Percentiles rank a stretch among this genome's conserved stretches.
phyloP scores from a whole-genome alignment of 2,113 vertebrate species.

The Istiophorus platypterus region DNA sequence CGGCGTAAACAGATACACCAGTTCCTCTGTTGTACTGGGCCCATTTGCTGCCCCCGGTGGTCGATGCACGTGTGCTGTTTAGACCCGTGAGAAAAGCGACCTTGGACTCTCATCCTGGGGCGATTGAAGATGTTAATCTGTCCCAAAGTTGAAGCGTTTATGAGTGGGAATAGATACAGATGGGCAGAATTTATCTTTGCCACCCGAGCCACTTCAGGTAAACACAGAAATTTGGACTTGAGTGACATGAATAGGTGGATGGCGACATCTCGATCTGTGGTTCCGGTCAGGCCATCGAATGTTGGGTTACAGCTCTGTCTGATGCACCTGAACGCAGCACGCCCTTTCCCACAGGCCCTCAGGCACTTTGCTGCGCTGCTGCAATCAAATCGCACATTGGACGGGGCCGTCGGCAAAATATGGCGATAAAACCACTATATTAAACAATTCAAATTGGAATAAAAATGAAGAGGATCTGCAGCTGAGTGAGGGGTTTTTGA shows the following conservation, averaged over 20 bases:
- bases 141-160: neutral
- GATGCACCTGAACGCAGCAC: slow-evolving; percentile 11
- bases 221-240: too few species aligned
- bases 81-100: neutral
- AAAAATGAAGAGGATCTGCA: neutral
- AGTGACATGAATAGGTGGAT: neutral
- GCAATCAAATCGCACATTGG: slow-evolving; percentile 24
- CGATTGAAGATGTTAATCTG: neutral
- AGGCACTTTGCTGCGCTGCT: neutral
- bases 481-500: neutral
- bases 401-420: slow-evolving; percentile 13
- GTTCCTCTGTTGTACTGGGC: neutral
- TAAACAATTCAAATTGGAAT: neutral
- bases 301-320: slow-evolving; percentile 7
- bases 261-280: neutral
- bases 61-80: too few species aligned
- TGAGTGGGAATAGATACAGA: neutral
- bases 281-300: too few species aligned
- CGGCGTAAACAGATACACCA: neutral
- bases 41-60: neutral
- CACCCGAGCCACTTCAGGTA: too few species aligned
- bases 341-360: slow-evolving; percentile 28
- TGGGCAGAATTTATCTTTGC: neutral
- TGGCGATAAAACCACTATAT: neutral
- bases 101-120: neutral